Conservation (phyloP, 2,797 vertebrate species). For the Chaetodon trifasciatus region DNA sequence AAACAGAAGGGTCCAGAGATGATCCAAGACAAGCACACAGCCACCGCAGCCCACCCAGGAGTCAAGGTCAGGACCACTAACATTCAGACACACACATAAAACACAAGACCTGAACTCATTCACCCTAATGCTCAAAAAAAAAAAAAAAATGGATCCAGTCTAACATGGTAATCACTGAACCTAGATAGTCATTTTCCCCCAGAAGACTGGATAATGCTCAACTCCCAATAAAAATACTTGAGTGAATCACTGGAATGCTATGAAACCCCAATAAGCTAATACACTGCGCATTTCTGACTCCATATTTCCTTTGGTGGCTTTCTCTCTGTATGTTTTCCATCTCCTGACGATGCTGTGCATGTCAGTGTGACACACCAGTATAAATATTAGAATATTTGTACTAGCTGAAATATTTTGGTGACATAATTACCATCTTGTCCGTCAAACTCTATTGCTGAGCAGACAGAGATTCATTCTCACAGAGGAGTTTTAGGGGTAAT, state of each 20-base stretch:
- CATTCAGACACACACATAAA: constrained; percentile 50
- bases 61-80: constrained; percentile 71
- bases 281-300: constrained; percentile 40
- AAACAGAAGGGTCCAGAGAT: constrained; percentile 75
- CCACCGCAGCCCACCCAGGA: constrained; percentile 79
- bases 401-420: constrained; percentile 66
- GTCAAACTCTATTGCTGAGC: constrained; percentile 41
- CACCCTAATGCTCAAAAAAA: constrained; percentile 17
- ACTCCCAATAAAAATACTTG: constrained; percentile 24
- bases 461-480: constrained; percentile 40
- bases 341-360: constrained; percentile 42
- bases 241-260: constrained; percentile 24
- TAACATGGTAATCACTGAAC: constrained; percentile 18
- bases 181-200: neutral
- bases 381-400: constrained; percentile 64
- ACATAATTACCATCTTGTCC: constrained; percentile 67
- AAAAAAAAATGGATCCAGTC: constrained; percentile 2
- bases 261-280: constrained; percentile 34
- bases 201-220: neutral
- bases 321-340: constrained; percentile 44
- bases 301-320: constrained; percentile 41
- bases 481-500: constrained; percentile 46
- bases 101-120: constrained; percentile 36
- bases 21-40: constrained; percentile 76
- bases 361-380: constrained; percentile 51